Base-by-base conservation (phyloP, 2,797 vertebrate species). In the Pangasius larnaudii region DNA sequence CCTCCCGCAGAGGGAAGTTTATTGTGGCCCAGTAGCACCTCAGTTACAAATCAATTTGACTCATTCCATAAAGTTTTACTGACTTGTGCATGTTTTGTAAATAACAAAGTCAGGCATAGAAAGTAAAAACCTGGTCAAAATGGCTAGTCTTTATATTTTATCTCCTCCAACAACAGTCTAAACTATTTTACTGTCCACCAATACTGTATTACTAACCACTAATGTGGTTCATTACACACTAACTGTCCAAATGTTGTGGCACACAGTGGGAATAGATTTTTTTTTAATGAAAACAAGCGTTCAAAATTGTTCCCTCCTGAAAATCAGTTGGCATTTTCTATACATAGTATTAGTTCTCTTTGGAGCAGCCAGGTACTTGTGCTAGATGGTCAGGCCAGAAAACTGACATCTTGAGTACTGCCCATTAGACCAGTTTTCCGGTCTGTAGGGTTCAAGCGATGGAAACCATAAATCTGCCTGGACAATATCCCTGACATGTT, bases 391-490 rank as follows among this genome's bases (percentile, higher is more conserved):
- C 79, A 82, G 13, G 24, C 80, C 59, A 65, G 80, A n/a, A 83
- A 19, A 5, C 9, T 83, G 61, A 83, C 81, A 83, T 67, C 42
- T 83, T 83, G 27, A 67, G 42, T 49, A 46, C 39, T 75, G 2
- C 36, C 84, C 56, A 75, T 75, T 42, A 61, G 71, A 85, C 11
- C 27, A 33, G 61, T 83, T 67, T 83, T 83, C 61, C 42, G 81
- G 61, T 67, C 42, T 67, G 42, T 24, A 30, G n/a, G 81, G 46
- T 84, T 84, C 46, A 63, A 84, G 46, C 16, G 10, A 69, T 69
- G 18, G 46, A 51, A 63, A 63, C 27, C 42, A 84, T 84, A 69
- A 83, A 82, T 87, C 56, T 59, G 27, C 63, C 63, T 46, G 39
- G 77, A 53, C 36, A 30, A 49, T 49, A 82, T 82, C 65, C 51